These are phyloP conservation scores for Paralichthys olivaceus DNA, from an alignment of 2,113 vertebrate species.

Conservation along the genomic window DNA sequence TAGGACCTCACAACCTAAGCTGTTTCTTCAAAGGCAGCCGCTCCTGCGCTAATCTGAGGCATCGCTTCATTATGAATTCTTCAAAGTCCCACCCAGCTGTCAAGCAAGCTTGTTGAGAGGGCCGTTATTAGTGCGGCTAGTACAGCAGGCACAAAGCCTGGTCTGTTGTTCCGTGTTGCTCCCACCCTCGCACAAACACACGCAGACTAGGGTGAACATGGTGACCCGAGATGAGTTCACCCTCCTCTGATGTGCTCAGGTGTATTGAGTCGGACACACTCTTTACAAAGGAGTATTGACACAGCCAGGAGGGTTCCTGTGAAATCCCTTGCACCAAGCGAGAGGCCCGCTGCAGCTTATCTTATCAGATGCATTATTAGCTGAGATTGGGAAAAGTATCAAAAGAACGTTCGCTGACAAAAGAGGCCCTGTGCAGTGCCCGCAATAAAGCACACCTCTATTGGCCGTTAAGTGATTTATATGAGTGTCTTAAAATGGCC, in stretches of 20 bases:
- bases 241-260: conserved; percentile 77
- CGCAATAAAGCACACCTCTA: conserved; percentile 70
- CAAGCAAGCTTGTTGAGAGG: conserved; percentile 75
- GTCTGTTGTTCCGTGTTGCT: conserved; percentile 69
- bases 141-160: conserved; percentile 69
- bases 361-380: conserved; percentile 86
- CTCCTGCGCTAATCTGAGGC: conserved; percentile 79
- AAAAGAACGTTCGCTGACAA: conserved; percentile 84
- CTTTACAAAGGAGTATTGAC: conserved; percentile 79
- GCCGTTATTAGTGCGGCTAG: conserved; percentile 71
- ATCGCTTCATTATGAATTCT: conserved; percentile 82
- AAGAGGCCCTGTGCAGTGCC: conserved; percentile 61
- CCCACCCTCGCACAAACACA: conserved; percentile 58
- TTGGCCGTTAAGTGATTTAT: conserved; percentile 78
- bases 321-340: conserved; percentile 63
- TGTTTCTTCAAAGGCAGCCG: conserved; percentile 82
- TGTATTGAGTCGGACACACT: conserved; percentile 80
- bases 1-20: conserved; percentile 83
- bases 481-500: conserved; percentile 62
- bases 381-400: conserved; percentile 85
- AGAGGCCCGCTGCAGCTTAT: conserved; percentile 75
- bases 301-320: conserved; percentile 61
- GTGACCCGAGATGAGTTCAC: conserved; percentile 67
- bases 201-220: conserved; percentile 45
- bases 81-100: conserved; percentile 81